Conservation (phyloP, 1,140 invertebrate species). For the Pseudomyrmex pallidus region DNA sequence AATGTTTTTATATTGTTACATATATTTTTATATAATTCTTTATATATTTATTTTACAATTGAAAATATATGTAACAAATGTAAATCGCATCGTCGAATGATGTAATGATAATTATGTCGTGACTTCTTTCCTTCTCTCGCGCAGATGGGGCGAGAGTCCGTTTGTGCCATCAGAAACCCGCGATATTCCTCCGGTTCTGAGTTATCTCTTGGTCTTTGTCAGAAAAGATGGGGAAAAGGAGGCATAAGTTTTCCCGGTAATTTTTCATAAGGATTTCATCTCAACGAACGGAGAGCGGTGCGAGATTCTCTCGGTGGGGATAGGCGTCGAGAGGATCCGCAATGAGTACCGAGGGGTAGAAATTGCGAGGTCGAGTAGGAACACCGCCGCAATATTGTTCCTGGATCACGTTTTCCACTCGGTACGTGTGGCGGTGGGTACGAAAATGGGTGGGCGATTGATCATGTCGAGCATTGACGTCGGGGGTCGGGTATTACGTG, state of each 20-base stretch:
- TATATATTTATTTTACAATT: background rate
- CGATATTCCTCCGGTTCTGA: constrained; percentile 25
- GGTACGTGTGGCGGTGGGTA: background rate
- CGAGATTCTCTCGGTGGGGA: background rate
- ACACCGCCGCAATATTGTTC: constrained; percentile 72
- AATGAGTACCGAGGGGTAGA: constrained; percentile 47
- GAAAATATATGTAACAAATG: background rate
- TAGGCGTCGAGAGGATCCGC: constrained; percentile 16
- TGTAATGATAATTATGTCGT: background rate
- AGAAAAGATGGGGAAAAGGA: background rate
- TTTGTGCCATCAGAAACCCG: constrained; percentile 13
- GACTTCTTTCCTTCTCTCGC: background rate
- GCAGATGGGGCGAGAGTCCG: constrained; percentile 16
- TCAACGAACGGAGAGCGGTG: background rate
- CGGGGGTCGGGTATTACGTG: constrained; percentile 62
- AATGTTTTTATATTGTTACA: no score
- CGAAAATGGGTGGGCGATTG: constrained; percentile 59
- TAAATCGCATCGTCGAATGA: background rate
- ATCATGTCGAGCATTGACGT: constrained; percentile 73
- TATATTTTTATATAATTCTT: background rate
- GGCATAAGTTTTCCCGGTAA: constrained; percentile 41
- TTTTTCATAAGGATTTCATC: constrained; percentile 73
- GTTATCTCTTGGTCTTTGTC: constrained; percentile 21
- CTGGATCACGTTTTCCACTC: constrained; percentile 71
- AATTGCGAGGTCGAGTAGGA: constrained; percentile 59